These are phyloP conservation scores for Carterocephalus palaemon DNA, from an alignment of 2,888 invertebrate genomes.

Conservation along the genomic window DNA sequence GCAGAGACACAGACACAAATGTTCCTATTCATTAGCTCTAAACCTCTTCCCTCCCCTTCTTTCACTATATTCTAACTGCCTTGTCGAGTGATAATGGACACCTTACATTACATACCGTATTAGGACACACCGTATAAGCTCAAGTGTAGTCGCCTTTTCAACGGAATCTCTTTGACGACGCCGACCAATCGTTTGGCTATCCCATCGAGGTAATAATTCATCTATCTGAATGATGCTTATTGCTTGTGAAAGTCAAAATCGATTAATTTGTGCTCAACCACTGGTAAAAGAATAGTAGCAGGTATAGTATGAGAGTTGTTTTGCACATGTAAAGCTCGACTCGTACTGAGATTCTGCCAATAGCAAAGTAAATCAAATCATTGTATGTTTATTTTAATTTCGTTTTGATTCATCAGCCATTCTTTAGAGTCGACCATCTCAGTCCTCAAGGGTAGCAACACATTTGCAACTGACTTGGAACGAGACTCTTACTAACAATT, in stretches of 20 bases:
- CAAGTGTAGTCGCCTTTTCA: constrained; percentile 10
- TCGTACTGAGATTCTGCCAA: no score
- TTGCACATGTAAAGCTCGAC: constrained; percentile 17
- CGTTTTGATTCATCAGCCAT: no score
- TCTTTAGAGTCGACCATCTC: no score
- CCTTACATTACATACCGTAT: constrained; percentile 19
- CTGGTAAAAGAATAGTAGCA: constrained; percentile 28
- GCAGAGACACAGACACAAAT: no score
- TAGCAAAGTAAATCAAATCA: no score
- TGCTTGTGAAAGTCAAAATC: constrained; percentile 48
- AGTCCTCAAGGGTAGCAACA: no score
- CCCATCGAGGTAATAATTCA: constrained; percentile 38
- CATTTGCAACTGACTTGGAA: no score
- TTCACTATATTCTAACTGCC: constrained; percentile 9
- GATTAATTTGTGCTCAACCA: constrained; percentile 36
- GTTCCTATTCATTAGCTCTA: no score
- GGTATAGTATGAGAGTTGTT: constrained; percentile 21
- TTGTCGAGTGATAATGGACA: constrained; percentile 17
- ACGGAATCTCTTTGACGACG: constrained; percentile 35
- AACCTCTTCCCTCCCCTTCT: constrained; percentile 9
- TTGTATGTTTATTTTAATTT: no score
- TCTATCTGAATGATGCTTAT: constrained; percentile 39
- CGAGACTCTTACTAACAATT: no score
- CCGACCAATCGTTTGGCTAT: constrained; percentile 34
- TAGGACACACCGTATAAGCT: constrained; percentile 20